Percentiles rank a stretch among this genome's conserved stretches.
phyloP scores from a whole-genome alignment of 2,888 invertebrate genomes.

The Drosophila infuscata region DNA sequence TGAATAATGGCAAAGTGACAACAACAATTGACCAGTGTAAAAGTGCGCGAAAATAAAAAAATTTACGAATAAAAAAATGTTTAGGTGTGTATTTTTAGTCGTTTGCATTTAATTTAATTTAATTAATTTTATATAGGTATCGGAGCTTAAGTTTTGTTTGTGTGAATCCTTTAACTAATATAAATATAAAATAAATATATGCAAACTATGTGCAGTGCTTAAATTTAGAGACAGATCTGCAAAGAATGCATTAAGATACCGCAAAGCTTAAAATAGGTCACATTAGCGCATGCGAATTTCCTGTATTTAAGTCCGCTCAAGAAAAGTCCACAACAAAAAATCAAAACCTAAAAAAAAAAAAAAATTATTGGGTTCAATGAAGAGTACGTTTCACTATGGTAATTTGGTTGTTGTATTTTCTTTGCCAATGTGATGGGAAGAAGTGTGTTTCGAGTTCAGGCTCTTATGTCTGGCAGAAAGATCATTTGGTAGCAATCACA shows the following conservation, averaged over 20 bases:
- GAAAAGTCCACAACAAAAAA: background rate
- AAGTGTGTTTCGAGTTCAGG: slow-evolving; percentile 70
- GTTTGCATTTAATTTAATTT: background rate
- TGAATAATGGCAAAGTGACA: slow-evolving; percentile 23
- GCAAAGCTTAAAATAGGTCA: slow-evolving; percentile 22
- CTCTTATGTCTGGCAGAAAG: slow-evolving; percentile 48
- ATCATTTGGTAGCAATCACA: slow-evolving; percentile 46
- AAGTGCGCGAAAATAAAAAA: slow-evolving; percentile 22
- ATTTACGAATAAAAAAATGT: background rate
- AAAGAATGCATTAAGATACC: slow-evolving; percentile 19
- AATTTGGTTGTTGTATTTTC: slow-evolving; percentile 17
- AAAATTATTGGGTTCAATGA: slow-evolving; percentile 13
- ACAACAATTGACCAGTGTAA: slow-evolving; percentile 16
- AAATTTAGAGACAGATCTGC: slow-evolving; percentile 30
- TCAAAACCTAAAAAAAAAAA: background rate
- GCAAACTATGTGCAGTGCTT: slow-evolving; percentile 28
- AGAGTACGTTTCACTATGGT: slow-evolving; percentile 21
- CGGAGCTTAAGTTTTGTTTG: slow-evolving; percentile 31
- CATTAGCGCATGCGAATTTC: slow-evolving; percentile 22
- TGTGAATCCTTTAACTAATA: slow-evolving; percentile 19
- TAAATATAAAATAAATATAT: slow-evolving; percentile 5
- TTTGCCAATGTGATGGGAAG: slow-evolving; percentile 44
- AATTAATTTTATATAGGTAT: slow-evolving; percentile 13
- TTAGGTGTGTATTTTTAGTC: slow-evolving; percentile 8
- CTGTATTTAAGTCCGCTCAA: slow-evolving; percentile 1